Conservation (phyloP, 2,888 invertebrate genomes). For the Vanessa cardui region DNA sequence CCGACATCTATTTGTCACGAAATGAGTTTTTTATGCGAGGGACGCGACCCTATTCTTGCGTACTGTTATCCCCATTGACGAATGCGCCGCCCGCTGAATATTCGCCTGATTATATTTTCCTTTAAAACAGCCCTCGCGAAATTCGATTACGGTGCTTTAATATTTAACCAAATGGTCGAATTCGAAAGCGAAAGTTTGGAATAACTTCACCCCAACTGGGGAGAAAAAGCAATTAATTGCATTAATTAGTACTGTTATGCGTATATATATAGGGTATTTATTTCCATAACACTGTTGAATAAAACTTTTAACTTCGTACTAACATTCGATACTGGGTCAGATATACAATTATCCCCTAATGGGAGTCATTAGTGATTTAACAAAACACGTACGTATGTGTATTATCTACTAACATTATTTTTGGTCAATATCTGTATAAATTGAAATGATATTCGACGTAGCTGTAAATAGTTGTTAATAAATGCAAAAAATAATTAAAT, state of each 20-base stretch:
- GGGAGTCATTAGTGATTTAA: not conserved
- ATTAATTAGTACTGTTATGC: not conserved
- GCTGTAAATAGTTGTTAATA: too few species aligned
- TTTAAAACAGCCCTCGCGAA: conserved; percentile 24
- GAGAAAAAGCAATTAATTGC: conserved; percentile 13
- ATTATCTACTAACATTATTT: too few species aligned
- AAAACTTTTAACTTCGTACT: not conserved
- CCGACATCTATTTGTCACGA: conserved; percentile 38
- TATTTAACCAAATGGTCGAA: conserved; percentile 22
- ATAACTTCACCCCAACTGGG: conserved; percentile 8
- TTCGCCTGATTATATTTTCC: conserved; percentile 27
- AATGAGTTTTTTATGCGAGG: conserved; percentile 47
- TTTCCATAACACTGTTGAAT: not conserved
- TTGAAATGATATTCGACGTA: too few species aligned
- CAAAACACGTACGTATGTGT: too few species aligned
- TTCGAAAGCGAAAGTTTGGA: conserved; percentile 15
- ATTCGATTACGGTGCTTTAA: conserved; percentile 22
- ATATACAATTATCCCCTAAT: not conserved
- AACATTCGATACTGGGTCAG: not conserved
- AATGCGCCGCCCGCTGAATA: conserved; percentile 30
- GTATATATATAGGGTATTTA: not conserved
- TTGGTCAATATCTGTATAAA: too few species aligned
- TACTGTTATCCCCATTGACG: conserved; percentile 42
- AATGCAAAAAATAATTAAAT: too few species aligned
- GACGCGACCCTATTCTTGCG: conserved; percentile 34